These are phyloP conservation scores for Reticulitermes speratus DNA, from an alignment of 1,140 invertebrate species.

Conservation along the genomic window DNA sequence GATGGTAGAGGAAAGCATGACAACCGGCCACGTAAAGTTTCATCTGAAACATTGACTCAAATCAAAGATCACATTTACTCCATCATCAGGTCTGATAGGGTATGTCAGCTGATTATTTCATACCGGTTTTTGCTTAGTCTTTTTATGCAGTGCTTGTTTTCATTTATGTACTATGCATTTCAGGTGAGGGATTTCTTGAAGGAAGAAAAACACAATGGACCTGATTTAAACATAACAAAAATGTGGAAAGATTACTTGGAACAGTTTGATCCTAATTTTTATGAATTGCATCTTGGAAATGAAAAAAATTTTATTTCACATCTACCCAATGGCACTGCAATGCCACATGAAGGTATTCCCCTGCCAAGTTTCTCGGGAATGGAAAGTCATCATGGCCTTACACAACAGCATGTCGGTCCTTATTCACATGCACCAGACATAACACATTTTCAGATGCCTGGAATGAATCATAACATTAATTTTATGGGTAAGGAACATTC, in stretches of 20 bases:
- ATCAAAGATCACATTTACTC: slow-evolving; percentile 57
- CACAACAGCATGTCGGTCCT: background rate
- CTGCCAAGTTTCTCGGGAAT: background rate
- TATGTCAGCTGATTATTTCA: background rate
- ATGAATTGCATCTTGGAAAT: slow-evolving; percentile 6
- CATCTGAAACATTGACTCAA: slow-evolving; percentile 51
- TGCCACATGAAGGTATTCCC: background rate
- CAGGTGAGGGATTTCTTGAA: slow-evolving; percentile 40
- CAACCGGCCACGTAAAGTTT: slow-evolving; percentile 53
- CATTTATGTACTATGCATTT: background rate
- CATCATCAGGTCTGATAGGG: slow-evolving; percentile 43
- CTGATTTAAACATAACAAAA: slow-evolving; percentile 59
- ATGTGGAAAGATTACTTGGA: slow-evolving; percentile 59
- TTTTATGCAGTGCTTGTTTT: background rate
- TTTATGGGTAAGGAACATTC: background rate
- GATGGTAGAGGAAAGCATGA: slow-evolving; percentile 54
- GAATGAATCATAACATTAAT: background rate
- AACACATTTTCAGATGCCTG: slow-evolving; percentile 3
- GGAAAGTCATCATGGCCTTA: background rate
- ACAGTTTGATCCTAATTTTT: slow-evolving; percentile 52
- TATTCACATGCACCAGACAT: background rate
- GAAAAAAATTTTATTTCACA: slow-evolving; percentile 13
- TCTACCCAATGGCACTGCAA: background rate
- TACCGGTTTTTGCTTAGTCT: background rate
- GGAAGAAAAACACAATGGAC: slow-evolving; percentile 43